These are phyloP conservation scores for Papilio glaucus DNA, from an alignment of 1,140 invertebrate species.

Conservation along the genomic window DNA sequence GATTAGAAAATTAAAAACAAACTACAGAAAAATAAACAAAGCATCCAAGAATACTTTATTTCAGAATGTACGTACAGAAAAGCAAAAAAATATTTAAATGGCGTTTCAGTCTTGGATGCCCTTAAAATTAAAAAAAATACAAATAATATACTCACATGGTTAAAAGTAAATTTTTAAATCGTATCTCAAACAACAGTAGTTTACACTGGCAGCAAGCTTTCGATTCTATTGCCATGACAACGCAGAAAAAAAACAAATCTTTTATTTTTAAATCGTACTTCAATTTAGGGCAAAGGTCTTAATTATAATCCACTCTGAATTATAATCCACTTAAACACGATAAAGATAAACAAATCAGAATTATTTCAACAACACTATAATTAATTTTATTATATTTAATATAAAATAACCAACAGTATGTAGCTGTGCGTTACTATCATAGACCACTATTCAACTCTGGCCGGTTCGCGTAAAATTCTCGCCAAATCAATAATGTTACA, in stretches of 20 bases:
- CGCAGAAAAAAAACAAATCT: conserved; percentile 10
- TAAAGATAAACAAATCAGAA: not conserved
- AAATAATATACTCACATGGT: not conserved
- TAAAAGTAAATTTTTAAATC: conserved; percentile 26
- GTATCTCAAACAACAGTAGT: conserved; percentile 16
- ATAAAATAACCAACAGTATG: not conserved
- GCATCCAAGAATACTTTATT: too few relatives aligned
- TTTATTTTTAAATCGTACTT: not conserved
- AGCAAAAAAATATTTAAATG: too few relatives aligned
- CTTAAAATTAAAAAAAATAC: not conserved
- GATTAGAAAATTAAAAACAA: too few relatives aligned
- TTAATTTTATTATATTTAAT: conserved; percentile 8
- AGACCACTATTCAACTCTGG: conserved; percentile 1
- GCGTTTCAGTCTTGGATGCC: too few relatives aligned
- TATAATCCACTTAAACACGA: not conserved
- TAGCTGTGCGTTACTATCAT: not conserved
- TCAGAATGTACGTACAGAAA: too few relatives aligned
- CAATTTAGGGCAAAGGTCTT: not conserved
- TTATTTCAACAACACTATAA: not conserved
- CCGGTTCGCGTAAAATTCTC: conserved; percentile 15
- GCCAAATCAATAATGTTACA: conserved; percentile 28
- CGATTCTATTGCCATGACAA: conserved; percentile 8
- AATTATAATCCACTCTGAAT: too few relatives aligned
- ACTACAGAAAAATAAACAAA: too few relatives aligned
- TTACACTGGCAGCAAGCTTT: conserved; percentile 14